Evolutionary conservation across 2,113 vertebrate genomes (phyloP).

Genomic region (Pteruthius melanotis): DNA sequence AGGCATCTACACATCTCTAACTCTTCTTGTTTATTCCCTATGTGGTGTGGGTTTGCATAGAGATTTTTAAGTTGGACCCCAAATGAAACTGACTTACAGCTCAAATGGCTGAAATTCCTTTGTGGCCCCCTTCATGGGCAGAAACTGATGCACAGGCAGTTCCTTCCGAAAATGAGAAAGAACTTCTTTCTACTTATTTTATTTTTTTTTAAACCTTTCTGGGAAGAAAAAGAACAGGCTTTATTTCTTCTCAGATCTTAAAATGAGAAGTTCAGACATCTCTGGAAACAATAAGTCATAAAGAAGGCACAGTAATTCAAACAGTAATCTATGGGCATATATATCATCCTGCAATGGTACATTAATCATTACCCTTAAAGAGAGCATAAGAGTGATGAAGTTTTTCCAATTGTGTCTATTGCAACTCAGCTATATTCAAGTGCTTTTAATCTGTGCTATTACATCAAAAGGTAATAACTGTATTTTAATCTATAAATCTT

Average conservation of each 20-base stretch:
- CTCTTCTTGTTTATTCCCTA: background rate
- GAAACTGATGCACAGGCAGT: background rate
- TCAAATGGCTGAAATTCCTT: background rate
- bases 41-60: background rate
- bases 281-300: conserved; percentile 83
- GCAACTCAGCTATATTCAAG: conserved; percentile 71
- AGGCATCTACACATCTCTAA: background rate
- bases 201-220: background rate
- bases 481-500: conserved; percentile 65
- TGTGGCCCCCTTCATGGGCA: background rate
- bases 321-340: conserved; percentile 81
- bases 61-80: background rate
- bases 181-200: background rate
- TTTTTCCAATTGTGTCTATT: conserved; percentile 78
- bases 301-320: conserved; percentile 75
- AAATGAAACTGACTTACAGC: background rate
- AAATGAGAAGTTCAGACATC: conserved; percentile 72
- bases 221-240: conserved; percentile 59
- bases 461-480: conserved; percentile 63
- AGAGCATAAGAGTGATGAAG: conserved; percentile 71
- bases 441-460: conserved; percentile 69
- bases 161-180: background rate
- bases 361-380: conserved; percentile 84
- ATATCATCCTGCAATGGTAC: conserved; percentile 78
- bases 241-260: conserved; percentile 78